Evolutionary conservation across 35 echinoderm and acorn worm species (phyloP).

Genomic region (Lytechinus pictus): DNA sequence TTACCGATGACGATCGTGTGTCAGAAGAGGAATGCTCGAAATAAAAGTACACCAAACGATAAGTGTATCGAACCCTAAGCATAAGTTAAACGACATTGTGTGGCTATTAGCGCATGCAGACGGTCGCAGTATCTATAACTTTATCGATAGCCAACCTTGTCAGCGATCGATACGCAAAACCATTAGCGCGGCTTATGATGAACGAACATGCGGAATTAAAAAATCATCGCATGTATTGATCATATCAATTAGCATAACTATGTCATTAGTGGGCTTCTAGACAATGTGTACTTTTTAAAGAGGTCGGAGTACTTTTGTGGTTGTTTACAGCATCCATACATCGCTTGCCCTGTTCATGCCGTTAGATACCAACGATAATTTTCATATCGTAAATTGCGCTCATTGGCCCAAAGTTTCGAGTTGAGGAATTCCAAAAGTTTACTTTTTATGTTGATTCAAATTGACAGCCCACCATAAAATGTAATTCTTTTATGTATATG

Average conservation of each 20-base stretch:
- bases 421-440: not conserved
- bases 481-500: not conserved
- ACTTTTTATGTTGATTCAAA: too few species aligned
- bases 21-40: too few species aligned
- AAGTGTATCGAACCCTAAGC: too few species aligned
- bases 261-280: not conserved
- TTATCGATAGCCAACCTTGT: not conserved
- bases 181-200: slow-evolving; percentile 29
- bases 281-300: slow-evolving; percentile 18
- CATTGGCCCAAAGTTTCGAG: too few species aligned
- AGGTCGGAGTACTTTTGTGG: not conserved
- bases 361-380: too few species aligned
- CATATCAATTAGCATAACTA: slow-evolving; percentile 50
- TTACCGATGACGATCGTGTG: too few species aligned
- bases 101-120: not conserved
- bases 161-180: slow-evolving; percentile 4
- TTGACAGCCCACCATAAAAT: not conserved
- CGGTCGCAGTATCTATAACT: slow-evolving; percentile 39
- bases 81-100: not conserved
- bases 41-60: too few species aligned
- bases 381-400: too few species aligned
- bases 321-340: too few species aligned
- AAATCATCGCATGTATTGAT: slow-evolving; percentile 6
- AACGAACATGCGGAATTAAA: not conserved
- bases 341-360: too few species aligned